phyloP scores from a whole-genome alignment of 2,888 invertebrate genomes.

The Eupithecia abbreviata region DNA sequence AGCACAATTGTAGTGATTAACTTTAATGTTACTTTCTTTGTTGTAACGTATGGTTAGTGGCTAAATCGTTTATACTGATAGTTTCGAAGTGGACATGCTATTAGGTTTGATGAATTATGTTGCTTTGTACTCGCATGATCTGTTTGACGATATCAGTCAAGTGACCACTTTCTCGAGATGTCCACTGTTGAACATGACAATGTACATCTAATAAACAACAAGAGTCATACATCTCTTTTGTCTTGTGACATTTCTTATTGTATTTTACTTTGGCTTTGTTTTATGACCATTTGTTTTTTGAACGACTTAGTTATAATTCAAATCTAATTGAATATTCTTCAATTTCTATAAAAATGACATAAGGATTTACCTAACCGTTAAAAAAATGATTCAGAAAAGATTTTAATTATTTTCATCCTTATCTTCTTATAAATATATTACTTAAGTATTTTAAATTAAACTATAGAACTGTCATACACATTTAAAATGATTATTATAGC shows the following conservation, averaged over 20 bases:
- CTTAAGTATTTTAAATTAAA: neutral
- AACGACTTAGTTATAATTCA: neutral
- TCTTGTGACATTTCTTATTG: neutral
- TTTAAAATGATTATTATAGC: neutral
- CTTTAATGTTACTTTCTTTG: conserved; percentile 56
- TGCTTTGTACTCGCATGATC: conserved; percentile 16
- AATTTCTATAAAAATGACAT: neutral
- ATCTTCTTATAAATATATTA: too few species aligned
- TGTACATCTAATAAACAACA: neutral
- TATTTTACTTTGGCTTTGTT: neutral
- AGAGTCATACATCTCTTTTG: neutral
- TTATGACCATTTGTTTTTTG: neutral
- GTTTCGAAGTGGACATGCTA: conserved; percentile 40
- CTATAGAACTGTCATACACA: neutral
- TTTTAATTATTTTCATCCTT: too few species aligned
- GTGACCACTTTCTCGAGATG: conserved; percentile 15
- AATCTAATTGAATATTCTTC: neutral
- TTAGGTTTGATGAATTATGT: conserved; percentile 39
- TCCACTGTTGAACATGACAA: conserved; percentile 1
- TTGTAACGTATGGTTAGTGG: conserved; percentile 45
- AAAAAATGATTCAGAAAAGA: too few species aligned
- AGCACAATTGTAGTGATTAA: conserved; percentile 50
- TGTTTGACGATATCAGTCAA: conserved; percentile 13
- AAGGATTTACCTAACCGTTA: neutral
- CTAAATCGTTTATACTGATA: conserved; percentile 41